Base-by-base conservation (phyloP, 2,888 invertebrate species). In the Drosophila silvestris region DNA sequence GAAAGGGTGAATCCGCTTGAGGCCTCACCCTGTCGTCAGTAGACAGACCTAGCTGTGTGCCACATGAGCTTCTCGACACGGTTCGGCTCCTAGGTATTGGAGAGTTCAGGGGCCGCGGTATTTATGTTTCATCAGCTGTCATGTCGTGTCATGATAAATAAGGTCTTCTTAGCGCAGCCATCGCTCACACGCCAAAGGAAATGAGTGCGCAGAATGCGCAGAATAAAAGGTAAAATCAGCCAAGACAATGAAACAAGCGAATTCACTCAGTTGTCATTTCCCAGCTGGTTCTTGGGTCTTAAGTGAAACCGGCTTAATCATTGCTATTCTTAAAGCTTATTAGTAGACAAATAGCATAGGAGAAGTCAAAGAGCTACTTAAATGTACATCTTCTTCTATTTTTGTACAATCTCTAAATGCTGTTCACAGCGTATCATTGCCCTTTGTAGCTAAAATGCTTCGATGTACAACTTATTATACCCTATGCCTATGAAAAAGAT, bases 101-200 rank as follows among this genome's bases (percentile, higher is more conserved):
- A 7, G 19, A 71, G 77, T 59, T 74, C 65, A 70, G 67, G 63
- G 67, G 81, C 60, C 67, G 68, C 83, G 78, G 79, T 78, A 78
- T 81, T 74, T 71, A 77, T 85, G 81, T 86, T 85, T 86, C 79
- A 86, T 86, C 84, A 83, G 83, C 67, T 47, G 47, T 81, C 89
- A 79, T 72, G 89, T 79, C 79, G 71, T 79, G 73, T 57, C 79
- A 83, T 89, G 84, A 84, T 79, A 85, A 89, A 89, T 86, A 77
- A 61, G 86, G 81, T 86, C 87, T 81, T 75, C 80, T 85, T 80
- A 85, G 77, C 84, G 66, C 79, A 72, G 75, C 70, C 60, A 84
- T 66, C 65, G 64, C 64, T 68, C 71, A 54, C 53, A 57, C 44
- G 39, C 14, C 47, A 44, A 63, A 79, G 89, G 84, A 85, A 85